Evolutionary conservation across 2,113 vertebrate species (phyloP), one percentile per base, ranked within the genome.

Genomic region (Emberiza fucata): DNA sequence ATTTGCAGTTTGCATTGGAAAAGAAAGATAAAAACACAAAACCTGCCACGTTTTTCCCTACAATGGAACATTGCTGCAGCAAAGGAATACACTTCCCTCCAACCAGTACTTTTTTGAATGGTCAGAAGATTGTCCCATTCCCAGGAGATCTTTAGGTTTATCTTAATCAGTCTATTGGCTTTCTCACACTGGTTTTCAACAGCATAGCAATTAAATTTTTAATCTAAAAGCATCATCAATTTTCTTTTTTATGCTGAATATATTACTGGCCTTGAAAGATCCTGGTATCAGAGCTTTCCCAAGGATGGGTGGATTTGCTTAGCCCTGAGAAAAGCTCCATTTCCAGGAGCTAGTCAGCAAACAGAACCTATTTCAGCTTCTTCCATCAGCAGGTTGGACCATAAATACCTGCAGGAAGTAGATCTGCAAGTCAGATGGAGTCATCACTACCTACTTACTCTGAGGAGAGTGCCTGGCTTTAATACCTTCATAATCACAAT

Each of bases 401-500:
- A 60, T 45, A 88, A 96, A 94, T 68, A 79, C 44, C 68, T 42
- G 48, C 56, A 92, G 94, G 65, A 94, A 89, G 61, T 29, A 75
- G 82, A 56, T 37, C 68, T 81, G 59, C 76, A 92, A 86, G 86
- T 81, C 77, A 81, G 60, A 81, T 75, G 87, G 90, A 87, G 45
- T 48, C 69, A 79, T 86, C 77, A 40, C 76, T 40, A 40, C 33
- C 63, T 19, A 11, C 31, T 69, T 53, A 51, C 57, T 84, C 87
- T 48, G 64, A 91, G 83, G 23, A 47, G 14, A 83, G 72, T 31
- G 23, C 72, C 68, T 78, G 61, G 24, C 56, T 97, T 97, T 96
- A 97, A 90, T 95, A 96, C 86, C 95, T 97, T 96, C 95, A 95
- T 96, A 98, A 97, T 97, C 94, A 88, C 37, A 45, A 95, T 92